phyloP scores from a whole-genome alignment of 1,140 invertebrate species.

The Magallana ariakensis region DNA sequence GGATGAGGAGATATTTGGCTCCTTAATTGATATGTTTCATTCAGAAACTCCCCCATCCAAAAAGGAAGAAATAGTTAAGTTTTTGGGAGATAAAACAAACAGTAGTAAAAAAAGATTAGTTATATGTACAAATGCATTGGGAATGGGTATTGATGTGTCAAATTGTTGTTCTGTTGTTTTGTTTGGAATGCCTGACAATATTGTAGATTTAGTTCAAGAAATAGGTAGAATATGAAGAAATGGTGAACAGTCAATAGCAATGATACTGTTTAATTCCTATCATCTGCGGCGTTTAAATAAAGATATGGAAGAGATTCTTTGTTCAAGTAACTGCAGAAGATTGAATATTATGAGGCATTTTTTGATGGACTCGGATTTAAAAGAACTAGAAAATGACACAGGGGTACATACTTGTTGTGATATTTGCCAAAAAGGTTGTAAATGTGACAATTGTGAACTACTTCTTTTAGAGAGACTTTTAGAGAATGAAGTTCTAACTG shows the following conservation, averaged over 20 bases:
- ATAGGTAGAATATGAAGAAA: conserved; percentile 49
- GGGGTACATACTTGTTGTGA: conserved; percentile 48
- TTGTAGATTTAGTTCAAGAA: conserved; percentile 27
- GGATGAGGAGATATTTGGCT: neutral
- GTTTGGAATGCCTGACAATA: conserved; percentile 29
- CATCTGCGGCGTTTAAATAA: neutral
- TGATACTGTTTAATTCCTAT: conserved; percentile 32
- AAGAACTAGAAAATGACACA: conserved; percentile 28
- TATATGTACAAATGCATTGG: conserved; percentile 50
- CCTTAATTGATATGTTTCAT: conserved; percentile 29
- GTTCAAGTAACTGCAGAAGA: conserved; percentile 37
- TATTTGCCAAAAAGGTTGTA: neutral
- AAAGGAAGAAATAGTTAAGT: neutral
- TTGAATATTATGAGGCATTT: conserved; percentile 16
- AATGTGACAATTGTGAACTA: conserved; percentile 26
- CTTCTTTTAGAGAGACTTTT: neutral
- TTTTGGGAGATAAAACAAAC: conserved; percentile 2
- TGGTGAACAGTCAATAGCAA: conserved; percentile 16
- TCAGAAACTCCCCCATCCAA: conserved; percentile 13
- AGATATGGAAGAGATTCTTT: neutral
- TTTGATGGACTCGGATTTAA: conserved; percentile 11
- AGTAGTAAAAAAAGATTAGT: neutral
- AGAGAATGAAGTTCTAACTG: neutral
- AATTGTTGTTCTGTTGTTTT: conserved; percentile 18
- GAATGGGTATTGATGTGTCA: conserved; percentile 47